Conservation (phyloP, 2,113 vertebrate species). For the Chloropsis hardwickii region DNA sequence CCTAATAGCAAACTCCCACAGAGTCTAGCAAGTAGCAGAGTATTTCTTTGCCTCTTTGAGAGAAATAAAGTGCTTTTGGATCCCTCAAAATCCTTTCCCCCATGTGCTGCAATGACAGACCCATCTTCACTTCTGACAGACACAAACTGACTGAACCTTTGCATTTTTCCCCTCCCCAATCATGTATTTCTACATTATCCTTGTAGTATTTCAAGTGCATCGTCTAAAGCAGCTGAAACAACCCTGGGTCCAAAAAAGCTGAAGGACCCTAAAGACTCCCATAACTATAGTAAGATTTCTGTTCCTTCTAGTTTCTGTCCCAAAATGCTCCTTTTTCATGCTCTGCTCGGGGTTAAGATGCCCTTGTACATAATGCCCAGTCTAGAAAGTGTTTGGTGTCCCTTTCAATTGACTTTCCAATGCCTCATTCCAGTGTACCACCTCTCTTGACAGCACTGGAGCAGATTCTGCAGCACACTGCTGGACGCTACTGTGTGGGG, state of each 20-base stretch:
- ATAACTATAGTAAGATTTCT: not conserved
- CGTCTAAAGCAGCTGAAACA: not conserved
- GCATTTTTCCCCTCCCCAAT: not conserved
- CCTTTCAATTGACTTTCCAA: not conserved
- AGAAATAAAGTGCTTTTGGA: not conserved
- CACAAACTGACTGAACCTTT: not conserved
- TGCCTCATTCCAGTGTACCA: not conserved
- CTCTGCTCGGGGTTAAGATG: not conserved
- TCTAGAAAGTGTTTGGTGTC: not conserved
- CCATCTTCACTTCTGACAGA: not conserved
- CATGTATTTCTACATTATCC: not conserved
- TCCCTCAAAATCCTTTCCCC: not conserved
- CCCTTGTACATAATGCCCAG: not conserved
- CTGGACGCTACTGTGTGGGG: conserved; percentile 87
- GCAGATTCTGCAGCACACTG: conserved; percentile 80
- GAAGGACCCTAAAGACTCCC: not conserved
- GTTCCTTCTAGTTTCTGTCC: not conserved
- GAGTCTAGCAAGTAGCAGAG: not conserved
- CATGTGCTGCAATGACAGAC: not conserved
- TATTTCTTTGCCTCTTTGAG: not conserved
- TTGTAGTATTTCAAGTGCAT: not conserved
- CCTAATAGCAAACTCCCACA: not conserved
- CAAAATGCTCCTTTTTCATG: not conserved
- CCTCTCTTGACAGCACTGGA: conserved; percentile 83
- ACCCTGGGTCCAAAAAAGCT: not conserved